A percentile compares a stretch with the other conserved stretches of the same genome.
phyloP scores from a whole-genome alignment of 1,140 invertebrate species.

The Megalopta genalis region DNA sequence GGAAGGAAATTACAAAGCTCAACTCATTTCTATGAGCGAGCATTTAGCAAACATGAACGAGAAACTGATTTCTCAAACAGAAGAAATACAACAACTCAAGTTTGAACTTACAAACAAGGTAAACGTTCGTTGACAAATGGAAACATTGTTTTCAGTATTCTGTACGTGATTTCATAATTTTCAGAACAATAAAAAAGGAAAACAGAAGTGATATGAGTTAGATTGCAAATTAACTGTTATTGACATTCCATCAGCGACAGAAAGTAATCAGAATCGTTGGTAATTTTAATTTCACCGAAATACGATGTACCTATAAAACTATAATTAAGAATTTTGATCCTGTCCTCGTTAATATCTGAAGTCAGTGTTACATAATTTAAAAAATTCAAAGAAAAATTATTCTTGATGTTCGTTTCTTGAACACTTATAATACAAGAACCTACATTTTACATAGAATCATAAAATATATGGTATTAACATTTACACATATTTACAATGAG shows the following conservation, averaged over 20 bases:
- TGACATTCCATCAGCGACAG: slow-evolving; percentile 72
- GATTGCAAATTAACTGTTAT: slow-evolving; percentile 59
- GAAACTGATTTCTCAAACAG: slow-evolving; percentile 89
- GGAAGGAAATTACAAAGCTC: slow-evolving; percentile 89
- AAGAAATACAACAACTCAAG: slow-evolving; percentile 85
- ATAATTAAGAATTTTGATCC: slow-evolving; percentile 46
- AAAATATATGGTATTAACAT: slow-evolving; percentile 30
- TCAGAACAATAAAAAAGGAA: slow-evolving; percentile 77
- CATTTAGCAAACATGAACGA: slow-evolving; percentile 95
- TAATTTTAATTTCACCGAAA: slow-evolving; percentile 72
- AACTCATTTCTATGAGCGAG: slow-evolving; percentile 94
- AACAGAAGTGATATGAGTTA: slow-evolving; percentile 68
- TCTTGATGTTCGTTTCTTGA: slow-evolving; percentile 45
- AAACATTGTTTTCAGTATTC: slow-evolving; percentile 22
- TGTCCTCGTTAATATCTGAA: slow-evolving; percentile 62
- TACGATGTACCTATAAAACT: slow-evolving; percentile 51
- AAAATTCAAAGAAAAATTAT: slow-evolving; percentile 65
- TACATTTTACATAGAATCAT: slow-evolving; percentile 12
- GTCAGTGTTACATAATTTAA: slow-evolving; percentile 73
- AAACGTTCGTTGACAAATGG: slow-evolving; percentile 30
- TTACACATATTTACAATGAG: slow-evolving; percentile 18
- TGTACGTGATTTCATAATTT: slow-evolving; percentile 59
- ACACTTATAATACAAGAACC: slow-evolving; percentile 27
- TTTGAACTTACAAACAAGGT: slow-evolving; percentile 81
- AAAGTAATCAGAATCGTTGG: slow-evolving; percentile 68